Percentiles rank a stretch among this genome's conserved stretches.
Evolutionary conservation across 2,797 vertebrate genomes (phyloP).

Genomic region (Rachycentron canadum): DNA sequence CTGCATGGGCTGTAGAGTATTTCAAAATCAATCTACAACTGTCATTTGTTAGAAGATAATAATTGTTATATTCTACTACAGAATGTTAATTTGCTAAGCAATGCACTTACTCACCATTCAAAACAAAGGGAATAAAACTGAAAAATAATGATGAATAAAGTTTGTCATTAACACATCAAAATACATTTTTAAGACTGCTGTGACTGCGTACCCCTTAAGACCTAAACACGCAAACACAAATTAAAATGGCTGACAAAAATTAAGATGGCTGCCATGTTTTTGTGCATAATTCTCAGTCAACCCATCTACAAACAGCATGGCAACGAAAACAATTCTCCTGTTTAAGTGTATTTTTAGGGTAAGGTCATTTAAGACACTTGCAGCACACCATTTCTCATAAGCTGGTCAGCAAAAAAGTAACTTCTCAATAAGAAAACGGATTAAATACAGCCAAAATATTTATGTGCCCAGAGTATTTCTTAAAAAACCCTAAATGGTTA

Average conservation of each 20-base stretch:
- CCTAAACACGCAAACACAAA: constrained; percentile 60
- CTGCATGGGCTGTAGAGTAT: constrained; percentile 42
- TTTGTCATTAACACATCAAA: constrained; percentile 68
- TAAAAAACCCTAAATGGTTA: constrained; percentile 15
- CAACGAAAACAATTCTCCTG: constrained; percentile 65
- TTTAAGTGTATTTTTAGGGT: constrained; percentile 6
- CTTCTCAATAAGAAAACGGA: constrained; percentile 27
- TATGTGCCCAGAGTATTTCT: not conserved
- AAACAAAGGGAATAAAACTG: constrained; percentile 76
- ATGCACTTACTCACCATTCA: constrained; percentile 78
- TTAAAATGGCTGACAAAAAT: constrained; percentile 21
- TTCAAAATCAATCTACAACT: constrained; percentile 46
- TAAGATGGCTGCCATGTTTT: constrained; percentile 48
- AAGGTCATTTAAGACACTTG: constrained; percentile 19
- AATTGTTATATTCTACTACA: constrained; percentile 79
- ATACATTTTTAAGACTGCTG: constrained; percentile 87
- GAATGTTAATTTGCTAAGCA: constrained; percentile 76
- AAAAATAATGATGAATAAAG: constrained; percentile 65
- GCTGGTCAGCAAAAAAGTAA: not conserved
- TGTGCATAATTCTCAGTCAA: constrained; percentile 55
- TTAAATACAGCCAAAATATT: constrained; percentile 21
- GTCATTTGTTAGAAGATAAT: constrained; percentile 66
- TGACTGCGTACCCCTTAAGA: constrained; percentile 72
- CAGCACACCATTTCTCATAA: constrained; percentile 26
- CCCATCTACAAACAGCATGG: constrained; percentile 41